Percentiles rank a stretch among this genome's conserved stretches.
Evolutionary conservation across 92 coral and sea anemone genomes (phyloP).

Genomic region (Palythoa heliodiscus): DNA sequence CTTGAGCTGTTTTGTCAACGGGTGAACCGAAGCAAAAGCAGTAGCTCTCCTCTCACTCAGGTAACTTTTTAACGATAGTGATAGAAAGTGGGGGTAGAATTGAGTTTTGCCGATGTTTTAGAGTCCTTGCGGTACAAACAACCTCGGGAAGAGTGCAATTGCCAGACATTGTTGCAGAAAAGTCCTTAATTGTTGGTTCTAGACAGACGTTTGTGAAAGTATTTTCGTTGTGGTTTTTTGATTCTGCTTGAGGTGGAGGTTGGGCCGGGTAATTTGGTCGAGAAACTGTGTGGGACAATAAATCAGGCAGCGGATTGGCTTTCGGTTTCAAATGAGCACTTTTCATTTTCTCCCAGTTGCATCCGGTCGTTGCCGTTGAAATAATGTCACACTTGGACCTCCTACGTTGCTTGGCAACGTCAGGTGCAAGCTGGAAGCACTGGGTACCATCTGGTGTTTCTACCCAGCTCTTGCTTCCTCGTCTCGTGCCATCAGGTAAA

Average conservation of each 20-base stretch:
- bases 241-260: not conserved
- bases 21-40: slow-evolving; percentile 79
- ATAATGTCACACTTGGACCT: slow-evolving; percentile 50
- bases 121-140: slow-evolving; percentile 49
- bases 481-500: not conserved
- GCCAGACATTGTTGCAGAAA: slow-evolving; percentile 3
- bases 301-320: slow-evolving; percentile 63
- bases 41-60: slow-evolving; percentile 78
- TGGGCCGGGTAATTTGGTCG: not conserved
- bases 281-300: slow-evolving; percentile 54
- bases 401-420: not conserved
- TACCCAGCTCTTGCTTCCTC: not conserved
- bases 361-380: slow-evolving; percentile 46
- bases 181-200: slow-evolving; percentile 13
- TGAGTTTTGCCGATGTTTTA: slow-evolving; percentile 55
- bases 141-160: slow-evolving; percentile 47
- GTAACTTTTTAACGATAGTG: slow-evolving; percentile 35
- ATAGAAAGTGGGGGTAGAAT: slow-evolving; percentile 76
- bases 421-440: not conserved
- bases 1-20: slow-evolving; percentile 69
- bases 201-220: not conserved
- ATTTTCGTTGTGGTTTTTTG: not conserved
- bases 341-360: slow-evolving; percentile 11
- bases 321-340: slow-evolving; percentile 37
- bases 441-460: not conserved